Evolutionary conservation across 2,113 vertebrate species (phyloP), one percentile per base, ranked within the genome.

Genomic region (Rhineura floridana): DNA sequence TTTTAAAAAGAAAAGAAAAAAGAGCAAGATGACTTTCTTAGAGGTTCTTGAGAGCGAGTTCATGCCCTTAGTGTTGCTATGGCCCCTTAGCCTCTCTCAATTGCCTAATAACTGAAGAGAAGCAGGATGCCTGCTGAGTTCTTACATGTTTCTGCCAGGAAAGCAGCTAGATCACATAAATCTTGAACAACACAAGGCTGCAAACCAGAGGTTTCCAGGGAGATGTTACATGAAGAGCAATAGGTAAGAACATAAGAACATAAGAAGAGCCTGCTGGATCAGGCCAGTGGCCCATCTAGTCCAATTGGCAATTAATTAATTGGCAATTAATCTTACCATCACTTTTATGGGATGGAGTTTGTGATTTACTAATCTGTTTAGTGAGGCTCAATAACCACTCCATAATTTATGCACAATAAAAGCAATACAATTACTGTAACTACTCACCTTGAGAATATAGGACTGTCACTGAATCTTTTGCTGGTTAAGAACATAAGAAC

Each of bases 291-390:
- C n/a, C n/a, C n/a, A n/a, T n/a, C n/a, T n/a, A 91, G 30, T 0
- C 0, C 65, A 72, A 25, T 78, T 46, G 9, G n/a, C n/a, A n/a
- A n/a, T n/a, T n/a, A n/a, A n/a, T n/a, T n/a, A n/a, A n/a, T 67
- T 81, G 1, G 72, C 89, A 93, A 85, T 90, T 92, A 65, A 91
- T 91, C 94, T 94, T 69, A 73, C 67, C 83, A 85, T 84, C 17
- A 67, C 63, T 87, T 94, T 91, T 90, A 95, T 91, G 91, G 46
- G 6, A 70, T 55, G 88, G 78, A 44, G 13, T 85, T 2, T 83
- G 82, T 42, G 39, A 94, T 91, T 93, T 92, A 92, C 79, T 85
- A 1, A 25, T 89, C 79, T 92, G 89, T 94, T 96, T 93, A 82
- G 91, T 81, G 8, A 69, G 89, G 59, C 25, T 81, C 50, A 0